Evolutionary conservation across 2,113 vertebrate genomes (phyloP).

Genomic region (Ictidomys tridecemlineatus): DNA sequence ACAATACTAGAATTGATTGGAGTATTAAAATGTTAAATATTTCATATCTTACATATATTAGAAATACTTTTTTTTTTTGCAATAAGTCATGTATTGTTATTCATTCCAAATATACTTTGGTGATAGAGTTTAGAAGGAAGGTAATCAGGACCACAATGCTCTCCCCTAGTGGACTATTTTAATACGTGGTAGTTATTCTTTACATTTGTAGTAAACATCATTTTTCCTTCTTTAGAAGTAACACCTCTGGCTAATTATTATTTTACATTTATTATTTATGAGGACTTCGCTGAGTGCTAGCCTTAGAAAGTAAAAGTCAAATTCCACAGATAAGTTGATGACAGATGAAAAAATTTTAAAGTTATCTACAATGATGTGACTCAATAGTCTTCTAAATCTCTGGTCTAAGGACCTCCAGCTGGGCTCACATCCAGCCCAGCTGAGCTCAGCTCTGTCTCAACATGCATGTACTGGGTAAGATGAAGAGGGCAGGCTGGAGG

Average conservation of each 20-base stretch:
- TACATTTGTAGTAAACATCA: neutral
- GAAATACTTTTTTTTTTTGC: neutral
- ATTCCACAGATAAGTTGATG: neutral
- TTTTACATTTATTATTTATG: constrained; percentile 25
- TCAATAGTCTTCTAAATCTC: neutral
- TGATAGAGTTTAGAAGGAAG: constrained; percentile 1
- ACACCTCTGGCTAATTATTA: neutral
- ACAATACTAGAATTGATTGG: neutral
- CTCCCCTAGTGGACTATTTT: neutral
- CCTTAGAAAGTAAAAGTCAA: constrained; percentile 40
- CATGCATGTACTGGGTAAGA: neutral
- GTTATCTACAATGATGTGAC: neutral
- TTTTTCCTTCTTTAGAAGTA: neutral
- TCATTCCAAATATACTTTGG: constrained; percentile 33
- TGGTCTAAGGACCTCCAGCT: neutral
- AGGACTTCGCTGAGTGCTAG: neutral
- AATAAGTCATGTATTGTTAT: neutral
- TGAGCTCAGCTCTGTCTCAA: neutral
- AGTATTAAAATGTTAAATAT: neutral
- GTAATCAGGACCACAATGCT: neutral
- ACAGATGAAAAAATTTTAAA: neutral
- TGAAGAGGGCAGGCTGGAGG: neutral
- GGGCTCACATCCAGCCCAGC: neutral
- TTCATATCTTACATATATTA: neutral
- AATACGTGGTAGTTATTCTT: neutral